Evolutionary conservation across 2,888 invertebrate genomes (phyloP).

Genomic region (Drosophila barbarae): DNA sequence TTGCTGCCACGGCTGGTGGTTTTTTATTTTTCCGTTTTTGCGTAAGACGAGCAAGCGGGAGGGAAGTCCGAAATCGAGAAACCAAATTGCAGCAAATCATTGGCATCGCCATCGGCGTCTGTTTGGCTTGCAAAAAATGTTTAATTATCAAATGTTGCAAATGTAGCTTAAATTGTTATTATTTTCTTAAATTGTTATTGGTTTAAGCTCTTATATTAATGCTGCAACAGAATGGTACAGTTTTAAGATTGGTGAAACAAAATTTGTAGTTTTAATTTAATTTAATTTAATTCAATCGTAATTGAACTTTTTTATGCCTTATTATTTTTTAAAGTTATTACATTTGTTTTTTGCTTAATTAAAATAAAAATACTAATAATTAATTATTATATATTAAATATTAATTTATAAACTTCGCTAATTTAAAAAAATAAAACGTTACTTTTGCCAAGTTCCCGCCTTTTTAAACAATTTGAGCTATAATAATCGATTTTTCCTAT

Average conservation of each 20-base stretch:
- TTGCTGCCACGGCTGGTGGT: constrained; percentile 49
- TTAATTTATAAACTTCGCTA: no score
- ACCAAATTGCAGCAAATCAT: constrained; percentile 21
- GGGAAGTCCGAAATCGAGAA: constrained; percentile 4
- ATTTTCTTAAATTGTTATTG: not conserved
- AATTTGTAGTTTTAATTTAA: not conserved
- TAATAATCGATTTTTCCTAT: not conserved
- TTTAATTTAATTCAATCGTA: no score
- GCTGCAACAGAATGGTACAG: not conserved
- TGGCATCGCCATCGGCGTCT: not conserved
- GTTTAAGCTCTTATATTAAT: not conserved
- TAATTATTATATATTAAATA: no score
- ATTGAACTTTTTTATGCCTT: not conserved
- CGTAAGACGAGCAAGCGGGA: constrained; percentile 44
- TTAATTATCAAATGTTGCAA: constrained; percentile 20
- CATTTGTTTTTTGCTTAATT: no score
- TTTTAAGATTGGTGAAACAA: not conserved
- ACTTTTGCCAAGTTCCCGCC: no score
- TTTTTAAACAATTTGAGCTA: not conserved
- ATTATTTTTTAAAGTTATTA: not conserved
- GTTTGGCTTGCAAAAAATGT: constrained; percentile 24
- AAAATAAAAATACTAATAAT: no score
- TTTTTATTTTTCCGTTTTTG: constrained; percentile 49
- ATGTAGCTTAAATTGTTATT: not conserved
- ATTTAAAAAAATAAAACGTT: no score